Base-by-base conservation (phyloP, 2,888 invertebrate genomes). In the Amphipoea oculea region DNA sequence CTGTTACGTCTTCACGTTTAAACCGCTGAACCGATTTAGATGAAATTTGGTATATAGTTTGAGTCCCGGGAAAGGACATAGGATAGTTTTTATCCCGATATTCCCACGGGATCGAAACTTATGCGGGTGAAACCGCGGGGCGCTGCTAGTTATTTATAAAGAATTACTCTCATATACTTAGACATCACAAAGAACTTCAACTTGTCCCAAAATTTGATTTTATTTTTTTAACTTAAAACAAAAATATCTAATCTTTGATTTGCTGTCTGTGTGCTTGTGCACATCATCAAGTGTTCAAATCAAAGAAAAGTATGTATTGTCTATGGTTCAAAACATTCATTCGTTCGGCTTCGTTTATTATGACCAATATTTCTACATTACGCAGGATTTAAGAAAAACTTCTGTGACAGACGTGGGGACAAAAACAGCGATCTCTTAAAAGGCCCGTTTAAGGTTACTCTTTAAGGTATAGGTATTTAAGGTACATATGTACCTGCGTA, bases 401-500 rank as follows among this genome's bases (percentile, higher is more conserved):
- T 75, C 75, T 60, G 75, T 60, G 75, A 36, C 29, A 73, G 57
- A 45, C 11, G 23, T 17, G 23, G 17, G 42, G 29, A 36, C 9
- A 76, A 62, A 75, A 75, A 40, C 40, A 75, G 17, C 36, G 23
- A 76, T 60, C 36, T 57, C 23, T 14, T 14, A 73, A 51, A 42
- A 40, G 40, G 71, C 14, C 12, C 17, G 20, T 12, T n/a, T 23
- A 54, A 14, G 12, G 23, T n/a, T 48, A n/a, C 23, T 65, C 12
- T 65, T 20, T 23, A 9, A n/a, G 3, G 17, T 70, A 29, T 29
- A 29, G 29, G 29, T 29, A 29, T 29, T 29, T 29, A 29, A 23
- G 12, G 3, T 36, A 36, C 36, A 36, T 36, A 36, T 36, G 0
- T 11, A 60, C 42, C 23, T 20, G 7, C 7, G 17, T 54, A 54